Evolutionary conservation across 2,797 vertebrate genomes (phyloP), one percentile per base, ranked within the genome.

Genomic region (Epinephelus awoara): DNA sequence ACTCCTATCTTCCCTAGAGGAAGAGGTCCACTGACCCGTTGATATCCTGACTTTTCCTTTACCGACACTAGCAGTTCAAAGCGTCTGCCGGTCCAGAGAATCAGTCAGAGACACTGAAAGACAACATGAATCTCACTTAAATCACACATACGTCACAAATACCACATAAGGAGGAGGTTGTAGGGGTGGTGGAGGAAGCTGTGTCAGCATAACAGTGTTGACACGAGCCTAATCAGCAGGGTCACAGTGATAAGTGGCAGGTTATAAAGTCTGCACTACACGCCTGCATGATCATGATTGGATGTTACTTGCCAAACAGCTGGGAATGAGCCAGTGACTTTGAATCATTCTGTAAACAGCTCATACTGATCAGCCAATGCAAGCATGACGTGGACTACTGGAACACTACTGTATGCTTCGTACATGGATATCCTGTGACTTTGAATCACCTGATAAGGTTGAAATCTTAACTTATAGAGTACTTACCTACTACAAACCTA

Each of bases 371-470:
- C 44, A 49, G 44, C 23, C 34, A 64, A 29, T 19, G 13, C 46
- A 29, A 49, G 18, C 18, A 2, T 29, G 25, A 50, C 44, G 47
- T 47, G 59, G 23, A 46, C 17, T 19, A 18, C 62, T 25, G 62
- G n/a, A 15, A 50, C 19, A 50, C 8, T 1, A 17, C 23, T 46
- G 40, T 42, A 42, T 21, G 0, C 21, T 6, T 44, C 4, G 17
- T 25, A 44, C 25, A 10, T 15, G 21, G 0, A 14, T 0, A 44
- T 44, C 3, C 6, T 34, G 14, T 19, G 44, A 25, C 42, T 27
- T 49, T 27, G 3, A 29, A 8, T 5, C 27, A 15, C 17, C 17
- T 7, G 3, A 14, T 6, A 3, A 0, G 11, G 0, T 63, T 1
- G 11, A 27, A 29, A 64, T 49, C 7, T 47, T 4, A 47, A 47